Evolutionary conservation across 2,113 vertebrate species (phyloP).

Genomic region (Tragulus kanchil): DNA sequence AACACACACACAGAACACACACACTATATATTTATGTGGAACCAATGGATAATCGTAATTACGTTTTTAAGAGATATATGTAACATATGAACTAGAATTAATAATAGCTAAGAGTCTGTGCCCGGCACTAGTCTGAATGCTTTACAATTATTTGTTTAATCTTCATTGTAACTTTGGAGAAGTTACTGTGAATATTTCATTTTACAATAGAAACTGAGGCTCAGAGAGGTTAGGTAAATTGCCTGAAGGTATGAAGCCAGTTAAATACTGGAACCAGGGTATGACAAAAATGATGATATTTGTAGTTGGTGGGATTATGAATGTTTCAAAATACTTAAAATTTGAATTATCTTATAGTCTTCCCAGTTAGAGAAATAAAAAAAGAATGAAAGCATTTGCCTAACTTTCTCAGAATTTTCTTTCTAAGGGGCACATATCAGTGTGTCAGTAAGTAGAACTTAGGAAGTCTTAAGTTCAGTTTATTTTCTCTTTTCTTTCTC

Average conservation of each 20-base stretch:
- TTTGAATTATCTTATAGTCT: neutral
- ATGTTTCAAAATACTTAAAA: neutral
- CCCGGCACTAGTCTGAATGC: neutral
- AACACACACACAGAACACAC: neutral
- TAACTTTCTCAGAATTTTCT: neutral
- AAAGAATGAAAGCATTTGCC: neutral
- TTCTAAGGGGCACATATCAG: neutral
- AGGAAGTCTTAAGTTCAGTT: neutral
- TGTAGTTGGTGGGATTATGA: conserved; percentile 22
- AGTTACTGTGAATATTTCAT: neutral
- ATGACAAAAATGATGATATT: neutral
- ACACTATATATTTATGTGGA: neutral
- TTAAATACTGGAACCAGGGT: neutral
- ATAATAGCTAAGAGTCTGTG: neutral
- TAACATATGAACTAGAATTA: neutral
- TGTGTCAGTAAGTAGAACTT: neutral
- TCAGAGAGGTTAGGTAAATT: neutral
- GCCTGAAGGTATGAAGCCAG: neutral
- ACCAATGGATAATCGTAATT: neutral
- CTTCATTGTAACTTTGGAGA: neutral
- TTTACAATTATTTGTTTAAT: neutral
- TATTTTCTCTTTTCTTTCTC: neutral
- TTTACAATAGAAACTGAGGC: conserved; percentile 6
- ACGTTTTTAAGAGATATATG: neutral
- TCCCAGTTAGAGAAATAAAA: neutral